Conservation (phyloP, 2,113 vertebrate species). For the Gymnobelideus leadbeateri region DNA sequence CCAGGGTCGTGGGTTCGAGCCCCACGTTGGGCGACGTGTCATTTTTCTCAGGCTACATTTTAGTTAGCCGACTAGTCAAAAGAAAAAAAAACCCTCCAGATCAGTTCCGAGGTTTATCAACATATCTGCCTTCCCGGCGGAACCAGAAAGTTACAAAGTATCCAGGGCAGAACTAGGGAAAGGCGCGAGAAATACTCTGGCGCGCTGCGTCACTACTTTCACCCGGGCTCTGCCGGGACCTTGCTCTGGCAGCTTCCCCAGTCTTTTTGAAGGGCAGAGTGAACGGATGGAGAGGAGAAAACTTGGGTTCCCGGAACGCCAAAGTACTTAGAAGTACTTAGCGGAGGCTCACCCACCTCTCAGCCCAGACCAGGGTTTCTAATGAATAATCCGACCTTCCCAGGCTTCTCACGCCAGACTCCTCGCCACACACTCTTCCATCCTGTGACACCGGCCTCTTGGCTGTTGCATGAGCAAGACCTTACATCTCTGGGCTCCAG, state of each 20-base stretch:
- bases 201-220: neutral
- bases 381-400: neutral
- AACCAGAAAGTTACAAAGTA: no score
- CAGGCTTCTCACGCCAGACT: neutral
- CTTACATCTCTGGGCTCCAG: neutral
- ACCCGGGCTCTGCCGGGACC: no score
- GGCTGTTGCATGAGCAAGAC: neutral
- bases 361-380: neutral
- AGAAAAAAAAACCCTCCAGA: rapidly evolving
- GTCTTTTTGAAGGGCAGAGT: neutral
- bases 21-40: slow-evolving; percentile 66
- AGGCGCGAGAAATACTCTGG: neutral
- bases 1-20: slow-evolving; percentile 82
- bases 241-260: rapidly evolving
- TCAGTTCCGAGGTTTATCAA: rapidly evolving
- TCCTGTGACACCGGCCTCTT: neutral
- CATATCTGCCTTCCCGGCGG: rapidly evolving
- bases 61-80: neutral
- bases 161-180: no score
- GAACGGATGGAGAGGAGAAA: neutral
- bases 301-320: neutral
- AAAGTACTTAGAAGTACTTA: neutral
- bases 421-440: no score
- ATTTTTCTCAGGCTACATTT: neutral
- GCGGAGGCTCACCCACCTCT: neutral